Evolutionary conservation across 2,113 vertebrate genomes (phyloP).

Genomic region (Polypterus senegalus): DNA sequence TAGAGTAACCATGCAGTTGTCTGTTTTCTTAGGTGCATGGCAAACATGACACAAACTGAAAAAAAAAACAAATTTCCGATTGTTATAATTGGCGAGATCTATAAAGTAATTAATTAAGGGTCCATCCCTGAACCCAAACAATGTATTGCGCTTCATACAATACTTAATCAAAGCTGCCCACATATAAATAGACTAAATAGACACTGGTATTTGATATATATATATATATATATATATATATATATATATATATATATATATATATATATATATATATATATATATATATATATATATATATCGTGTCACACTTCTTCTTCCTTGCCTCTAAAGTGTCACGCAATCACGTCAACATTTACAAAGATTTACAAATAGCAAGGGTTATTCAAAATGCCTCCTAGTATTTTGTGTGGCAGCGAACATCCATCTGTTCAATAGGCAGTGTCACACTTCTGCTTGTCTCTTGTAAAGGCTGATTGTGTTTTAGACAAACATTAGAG

Average conservation of each 20-base stretch:
- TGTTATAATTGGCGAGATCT: no score
- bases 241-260: slow-evolving; percentile 4
- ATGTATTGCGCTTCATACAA: no score
- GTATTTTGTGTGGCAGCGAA: slow-evolving; percentile 66
- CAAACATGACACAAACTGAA: no score
- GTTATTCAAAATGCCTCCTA: slow-evolving; percentile 58
- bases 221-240: slow-evolving; percentile 4
- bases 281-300: slow-evolving; percentile 3
- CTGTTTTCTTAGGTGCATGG: no score
- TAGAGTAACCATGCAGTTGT: no score
- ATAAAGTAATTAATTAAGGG: no score
- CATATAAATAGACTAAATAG: no score
- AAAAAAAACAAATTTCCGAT: no score
- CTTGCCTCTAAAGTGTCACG: slow-evolving; percentile 12
- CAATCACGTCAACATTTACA: slow-evolving; percentile 27
- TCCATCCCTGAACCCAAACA: no score
- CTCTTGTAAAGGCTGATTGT: slow-evolving; percentile 92
- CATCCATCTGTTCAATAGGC: slow-evolving; percentile 87
- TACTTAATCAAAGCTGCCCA: no score
- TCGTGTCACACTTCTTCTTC: not conserved
- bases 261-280: slow-evolving; percentile 4
- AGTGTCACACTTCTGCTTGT: slow-evolving; percentile 84
- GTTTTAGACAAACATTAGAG: slow-evolving; percentile 96
- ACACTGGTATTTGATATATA: no score
- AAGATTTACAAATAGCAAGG: slow-evolving; percentile 66